Percentiles rank a stretch among this genome's conserved stretches.
Conservation (phyloP, 2,113 vertebrate genomes). For the Hyaena hyaena region DNA sequence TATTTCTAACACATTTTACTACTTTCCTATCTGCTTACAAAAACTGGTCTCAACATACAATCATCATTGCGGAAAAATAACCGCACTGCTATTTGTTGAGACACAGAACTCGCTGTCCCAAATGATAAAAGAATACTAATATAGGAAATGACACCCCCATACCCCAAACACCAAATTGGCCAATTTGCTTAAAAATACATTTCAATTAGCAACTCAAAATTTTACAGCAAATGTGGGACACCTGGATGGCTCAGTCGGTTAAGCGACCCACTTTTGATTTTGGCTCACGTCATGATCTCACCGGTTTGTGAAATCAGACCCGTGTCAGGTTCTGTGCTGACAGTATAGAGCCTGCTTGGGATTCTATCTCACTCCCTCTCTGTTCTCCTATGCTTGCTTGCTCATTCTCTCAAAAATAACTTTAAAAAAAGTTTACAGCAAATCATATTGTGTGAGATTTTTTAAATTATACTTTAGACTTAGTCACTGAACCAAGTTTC, state of each 20-base stretch:
- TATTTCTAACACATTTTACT: conserved; percentile 36
- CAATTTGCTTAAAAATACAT: neutral
- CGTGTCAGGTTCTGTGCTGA: too few relatives aligned
- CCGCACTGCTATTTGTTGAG: neutral
- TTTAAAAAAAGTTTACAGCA: neutral
- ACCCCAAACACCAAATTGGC: neutral
- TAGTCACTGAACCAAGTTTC: conserved; percentile 1
- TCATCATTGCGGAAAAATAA: neutral
- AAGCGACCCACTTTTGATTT: too few relatives aligned
- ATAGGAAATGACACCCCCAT: neutral
- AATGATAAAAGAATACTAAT: neutral
- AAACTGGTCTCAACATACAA: neutral
- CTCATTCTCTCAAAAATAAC: too few relatives aligned
- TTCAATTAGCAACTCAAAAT: conserved; percentile 37
- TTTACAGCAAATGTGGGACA: conserved; percentile 1
- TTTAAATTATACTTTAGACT: conserved; percentile 19
- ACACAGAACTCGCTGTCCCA: neutral
- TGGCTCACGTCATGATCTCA: too few relatives aligned
- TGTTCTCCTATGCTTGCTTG: too few relatives aligned
- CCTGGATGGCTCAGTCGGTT: too few relatives aligned
- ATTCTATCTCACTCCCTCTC: too few relatives aligned
- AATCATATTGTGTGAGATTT: neutral
- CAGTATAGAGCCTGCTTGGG: too few relatives aligned
- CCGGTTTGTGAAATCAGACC: too few relatives aligned
- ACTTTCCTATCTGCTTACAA: conserved; percentile 40